Conservation (phyloP, 2,888 invertebrate genomes). For the Eledona agricola region DNA sequence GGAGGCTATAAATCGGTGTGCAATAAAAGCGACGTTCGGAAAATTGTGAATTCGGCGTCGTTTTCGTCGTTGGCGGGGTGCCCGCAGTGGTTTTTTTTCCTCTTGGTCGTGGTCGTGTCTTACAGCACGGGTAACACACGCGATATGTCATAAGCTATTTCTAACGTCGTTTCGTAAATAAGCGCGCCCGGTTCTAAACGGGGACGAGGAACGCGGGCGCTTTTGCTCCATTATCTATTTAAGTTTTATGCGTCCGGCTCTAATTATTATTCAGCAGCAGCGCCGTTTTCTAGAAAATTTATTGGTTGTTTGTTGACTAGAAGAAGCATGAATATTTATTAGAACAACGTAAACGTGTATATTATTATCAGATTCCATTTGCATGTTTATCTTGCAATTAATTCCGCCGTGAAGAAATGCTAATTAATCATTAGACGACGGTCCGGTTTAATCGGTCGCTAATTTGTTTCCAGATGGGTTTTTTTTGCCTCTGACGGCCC, state of each 20-base stretch:
- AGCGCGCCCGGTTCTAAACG: slow-evolving; percentile 25
- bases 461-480: slow-evolving; percentile 10
- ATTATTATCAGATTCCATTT: slow-evolving; percentile 34
- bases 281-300: slow-evolving; percentile 44
- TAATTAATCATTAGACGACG: slow-evolving; percentile 30
- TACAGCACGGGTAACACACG: slow-evolving; percentile 27
- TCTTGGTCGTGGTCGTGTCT: slow-evolving; percentile 13
- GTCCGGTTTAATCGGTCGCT: slow-evolving; percentile 19
- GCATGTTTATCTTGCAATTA: slow-evolving; percentile 34
- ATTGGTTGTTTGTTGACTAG: slow-evolving; percentile 50
- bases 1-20: slow-evolving; percentile 32
- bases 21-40: slow-evolving; percentile 28
- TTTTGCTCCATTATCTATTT: slow-evolving; percentile 42
- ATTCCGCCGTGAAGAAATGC: slow-evolving; percentile 27
- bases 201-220: too few species aligned
- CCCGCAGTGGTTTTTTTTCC: slow-evolving; percentile 18
- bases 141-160: slow-evolving; percentile 37
- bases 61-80: slow-evolving; percentile 17
- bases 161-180: slow-evolving; percentile 32
- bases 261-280: slow-evolving; percentile 46
- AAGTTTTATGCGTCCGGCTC: slow-evolving; percentile 44
- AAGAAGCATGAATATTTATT: slow-evolving; percentile 53
- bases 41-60: slow-evolving; percentile 25
- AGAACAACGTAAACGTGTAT: slow-evolving; percentile 26
- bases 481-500: slow-evolving; percentile 4